These are phyloP conservation scores for Microcaecilia unicolor DNA, from an alignment of 2,797 vertebrate genomes.

Conservation along the genomic window DNA sequence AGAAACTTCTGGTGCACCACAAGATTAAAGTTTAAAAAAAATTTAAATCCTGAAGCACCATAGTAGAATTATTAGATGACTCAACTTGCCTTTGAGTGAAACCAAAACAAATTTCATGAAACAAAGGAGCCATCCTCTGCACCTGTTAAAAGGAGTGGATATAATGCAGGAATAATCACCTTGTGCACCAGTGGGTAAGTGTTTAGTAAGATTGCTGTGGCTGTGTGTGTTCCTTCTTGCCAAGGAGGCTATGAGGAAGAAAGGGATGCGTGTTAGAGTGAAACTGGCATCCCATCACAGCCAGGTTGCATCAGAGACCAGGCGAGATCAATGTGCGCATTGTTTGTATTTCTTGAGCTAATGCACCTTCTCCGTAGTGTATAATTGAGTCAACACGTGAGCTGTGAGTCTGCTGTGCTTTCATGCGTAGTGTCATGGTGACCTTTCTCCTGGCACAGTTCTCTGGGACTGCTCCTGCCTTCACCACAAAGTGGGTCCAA, in stretches of 20 bases:
- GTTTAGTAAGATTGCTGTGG: conserved; percentile 14
- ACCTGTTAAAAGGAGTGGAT: conserved; percentile 4
- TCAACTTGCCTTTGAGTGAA: too few relatives aligned
- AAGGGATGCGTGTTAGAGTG: conserved; percentile 29
- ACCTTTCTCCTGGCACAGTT: conserved; percentile 43
- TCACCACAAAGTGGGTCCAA: conserved; percentile 47
- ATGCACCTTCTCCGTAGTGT: conserved; percentile 41
- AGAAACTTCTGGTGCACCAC: too few relatives aligned
- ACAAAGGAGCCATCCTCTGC: too few relatives aligned
- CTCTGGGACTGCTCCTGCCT: conserved; percentile 30
- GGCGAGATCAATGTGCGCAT: conserved; percentile 48
- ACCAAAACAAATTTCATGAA: too few relatives aligned
- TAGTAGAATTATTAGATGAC: too few relatives aligned
- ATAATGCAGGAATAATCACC: too few relatives aligned
- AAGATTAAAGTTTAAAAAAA: too few relatives aligned
- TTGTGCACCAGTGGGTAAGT: too few relatives aligned
- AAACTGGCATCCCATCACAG: conserved; percentile 32
- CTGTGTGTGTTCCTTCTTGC: conserved; percentile 9
- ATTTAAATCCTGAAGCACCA: too few relatives aligned
- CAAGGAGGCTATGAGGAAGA: conserved; percentile 19
- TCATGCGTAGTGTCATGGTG: conserved; percentile 31
- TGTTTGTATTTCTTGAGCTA: conserved; percentile 36
- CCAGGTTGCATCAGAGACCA: conserved; percentile 37
- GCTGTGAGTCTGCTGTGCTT: conserved; percentile 47
- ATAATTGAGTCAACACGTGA: conserved; percentile 47